These are phyloP conservation scores for Drosophila fungiperda DNA, from an alignment of 2,888 invertebrate species.

Conservation along the genomic window DNA sequence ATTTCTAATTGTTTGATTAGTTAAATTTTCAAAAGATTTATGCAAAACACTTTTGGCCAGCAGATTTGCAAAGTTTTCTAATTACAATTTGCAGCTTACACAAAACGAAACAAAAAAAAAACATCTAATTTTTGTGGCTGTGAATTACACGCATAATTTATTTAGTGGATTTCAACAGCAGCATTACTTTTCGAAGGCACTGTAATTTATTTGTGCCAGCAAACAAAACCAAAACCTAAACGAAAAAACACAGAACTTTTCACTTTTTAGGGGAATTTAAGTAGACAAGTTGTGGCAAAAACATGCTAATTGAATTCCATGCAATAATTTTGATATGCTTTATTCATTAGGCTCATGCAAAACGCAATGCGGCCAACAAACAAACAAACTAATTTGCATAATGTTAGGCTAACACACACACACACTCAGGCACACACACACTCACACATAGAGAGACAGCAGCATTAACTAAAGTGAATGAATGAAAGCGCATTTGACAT, in stretches of 20 bases:
- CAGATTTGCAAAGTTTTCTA: conserved; percentile 12
- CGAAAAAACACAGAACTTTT: conserved; percentile 35
- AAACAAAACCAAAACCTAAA: neutral
- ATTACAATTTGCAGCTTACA: conserved; percentile 42
- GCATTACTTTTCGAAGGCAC: neutral
- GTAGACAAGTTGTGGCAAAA: conserved; percentile 31
- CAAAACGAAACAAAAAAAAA: conserved; percentile 29
- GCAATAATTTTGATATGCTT: conserved; percentile 70
- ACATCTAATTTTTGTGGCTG: conserved; percentile 42
- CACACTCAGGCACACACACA: neutral
- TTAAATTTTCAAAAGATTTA: conserved; percentile 19
- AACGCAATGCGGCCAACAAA: conserved; percentile 54
- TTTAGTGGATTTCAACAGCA: conserved; percentile 50
- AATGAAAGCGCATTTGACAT: conserved; percentile 55
- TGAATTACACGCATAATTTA: conserved; percentile 73
- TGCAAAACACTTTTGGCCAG: conserved; percentile 14
- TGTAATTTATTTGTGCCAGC: conserved; percentile 41
- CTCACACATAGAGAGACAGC: neutral
- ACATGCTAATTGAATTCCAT: conserved; percentile 68
- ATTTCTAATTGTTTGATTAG: conserved; percentile 28
- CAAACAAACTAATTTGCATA: conserved; percentile 67
- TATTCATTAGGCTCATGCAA: conserved; percentile 64
- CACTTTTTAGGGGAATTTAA: conserved; percentile 22
- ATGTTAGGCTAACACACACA: conserved; percentile 45
- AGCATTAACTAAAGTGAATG: conserved; percentile 42